Percentiles rank a stretch among this genome's conserved stretches.
Evolutionary conservation across 2,888 invertebrate species (phyloP).

Genomic region (Linnaemya tessellans): DNA sequence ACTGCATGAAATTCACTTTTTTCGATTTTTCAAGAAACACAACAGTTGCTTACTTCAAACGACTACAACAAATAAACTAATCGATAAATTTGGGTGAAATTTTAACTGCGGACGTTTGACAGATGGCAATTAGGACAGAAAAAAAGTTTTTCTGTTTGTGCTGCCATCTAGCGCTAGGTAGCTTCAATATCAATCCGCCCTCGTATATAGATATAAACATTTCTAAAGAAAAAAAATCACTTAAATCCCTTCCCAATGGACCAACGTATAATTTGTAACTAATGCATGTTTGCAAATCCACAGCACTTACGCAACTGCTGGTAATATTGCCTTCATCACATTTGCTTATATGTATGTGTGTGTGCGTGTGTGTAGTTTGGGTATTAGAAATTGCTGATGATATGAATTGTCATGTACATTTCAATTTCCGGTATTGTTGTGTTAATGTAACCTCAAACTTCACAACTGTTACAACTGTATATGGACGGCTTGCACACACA

Average conservation of each 20-base stretch:
- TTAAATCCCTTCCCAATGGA: conserved; percentile 20
- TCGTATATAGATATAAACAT: too few species aligned
- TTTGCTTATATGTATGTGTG: neutral
- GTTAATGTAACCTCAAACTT: conserved; percentile 68
- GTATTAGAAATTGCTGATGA: conserved; percentile 79
- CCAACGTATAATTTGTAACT: conserved; percentile 8
- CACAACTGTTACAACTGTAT: conserved; percentile 13
- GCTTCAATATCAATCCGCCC: too few species aligned
- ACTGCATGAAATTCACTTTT: too few species aligned
- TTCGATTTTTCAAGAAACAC: too few species aligned
- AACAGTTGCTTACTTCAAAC: too few species aligned
- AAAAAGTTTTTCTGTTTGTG: too few species aligned
- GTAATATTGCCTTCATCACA: conserved; percentile 19
- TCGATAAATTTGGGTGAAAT: too few species aligned
- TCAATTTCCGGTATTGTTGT: conserved; percentile 80
- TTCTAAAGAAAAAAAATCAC: too few species aligned
- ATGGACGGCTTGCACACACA: neutral
- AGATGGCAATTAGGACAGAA: too few species aligned
- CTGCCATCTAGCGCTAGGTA: too few species aligned
- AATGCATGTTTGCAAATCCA: conserved; percentile 1
- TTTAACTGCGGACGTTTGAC: too few species aligned
- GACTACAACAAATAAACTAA: too few species aligned
- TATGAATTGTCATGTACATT: conserved; percentile 82
- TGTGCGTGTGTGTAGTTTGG: conserved; percentile 25
- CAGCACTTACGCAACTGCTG: neutral